Base-by-base conservation (phyloP, 2,888 invertebrate genomes). In the Spodoptera littoralis region DNA sequence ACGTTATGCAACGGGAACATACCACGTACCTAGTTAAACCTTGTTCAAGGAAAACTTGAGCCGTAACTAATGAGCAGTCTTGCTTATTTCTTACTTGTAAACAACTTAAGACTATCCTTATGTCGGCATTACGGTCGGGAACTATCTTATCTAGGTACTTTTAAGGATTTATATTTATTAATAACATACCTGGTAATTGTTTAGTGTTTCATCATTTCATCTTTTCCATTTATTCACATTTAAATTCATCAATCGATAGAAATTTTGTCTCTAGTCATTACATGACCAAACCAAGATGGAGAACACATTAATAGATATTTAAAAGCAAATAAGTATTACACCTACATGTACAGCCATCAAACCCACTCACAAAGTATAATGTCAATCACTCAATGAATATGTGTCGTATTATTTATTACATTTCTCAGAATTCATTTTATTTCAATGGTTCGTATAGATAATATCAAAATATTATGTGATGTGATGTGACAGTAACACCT, bases 61-160 rank as follows among this genome's bases (percentile, higher is more conserved):
- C 18, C 57, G 49, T 49, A 45, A 47, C 65, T 71, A 68, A 68
- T 65, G 68, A 68, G 56, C 51, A 6, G 27, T 2, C 43, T 46
- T 9, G 48, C 44, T 70, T 49, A 64, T 36, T 65, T 43, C 52
- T 49, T 49, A 64, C 42, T 64, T 49, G 36, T 8, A 44, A 61
- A 53, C 45, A 52, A 36, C 43, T 61, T 54, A 47, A 42, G 36
- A 36, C 51, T 48, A 52, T 53, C 47, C 45, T 13, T 11, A 22
- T 8, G 30, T 46, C 18, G 56, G 71, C 64, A 56, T 42, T 43
- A 52, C 71, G 56, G 56, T 65, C 56, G 46, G 48, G 5, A 24
- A 12, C 9, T 11, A 3, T 30, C 11, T 42, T 47, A 62, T 70
- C 70, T 54, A 18, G 18, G 1, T 27, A 13, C 12, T 41, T 13